These are phyloP conservation scores for Colletes collaris DNA, from an alignment of 2,888 invertebrate species.

Conservation along the genomic window DNA sequence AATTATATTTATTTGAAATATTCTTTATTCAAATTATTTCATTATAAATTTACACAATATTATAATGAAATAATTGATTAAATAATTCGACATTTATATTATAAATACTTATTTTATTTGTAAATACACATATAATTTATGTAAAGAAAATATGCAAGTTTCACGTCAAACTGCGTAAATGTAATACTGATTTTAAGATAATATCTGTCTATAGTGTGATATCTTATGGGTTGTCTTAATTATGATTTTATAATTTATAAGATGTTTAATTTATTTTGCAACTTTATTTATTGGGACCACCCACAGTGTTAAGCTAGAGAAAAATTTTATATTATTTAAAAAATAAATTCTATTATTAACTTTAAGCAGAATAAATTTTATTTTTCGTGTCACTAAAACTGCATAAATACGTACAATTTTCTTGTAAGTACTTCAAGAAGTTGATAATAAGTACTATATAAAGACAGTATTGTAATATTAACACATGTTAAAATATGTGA, in stretches of 20 bases:
- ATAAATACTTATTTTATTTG: neutral
- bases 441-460: constrained; percentile 31
- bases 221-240: constrained; percentile 17
- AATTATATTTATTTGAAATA: constrained; percentile 11
- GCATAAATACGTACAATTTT: neutral
- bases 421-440: constrained; percentile 22
- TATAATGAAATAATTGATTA: neutral
- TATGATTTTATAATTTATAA: constrained; percentile 26
- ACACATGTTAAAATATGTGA: constrained; percentile 14
- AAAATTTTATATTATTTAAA: constrained; percentile 20
- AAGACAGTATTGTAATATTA: constrained; percentile 31
- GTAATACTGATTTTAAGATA: constrained; percentile 2
- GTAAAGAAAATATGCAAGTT: constrained; percentile 1
- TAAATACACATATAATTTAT: constrained; percentile 2
- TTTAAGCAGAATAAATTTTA: constrained; percentile 26
- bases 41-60: neutral
- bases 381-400: constrained; percentile 11
- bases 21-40: neutral
- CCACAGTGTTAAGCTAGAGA: constrained; percentile 27
- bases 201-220: constrained; percentile 23
- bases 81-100: neutral
- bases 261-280: constrained; percentile 38
- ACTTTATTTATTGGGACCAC: constrained; percentile 59
- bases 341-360: constrained; percentile 22
- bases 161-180: neutral